Base-by-base conservation (phyloP, 2,888 invertebrate species). In the Dryomyza anilis region DNA sequence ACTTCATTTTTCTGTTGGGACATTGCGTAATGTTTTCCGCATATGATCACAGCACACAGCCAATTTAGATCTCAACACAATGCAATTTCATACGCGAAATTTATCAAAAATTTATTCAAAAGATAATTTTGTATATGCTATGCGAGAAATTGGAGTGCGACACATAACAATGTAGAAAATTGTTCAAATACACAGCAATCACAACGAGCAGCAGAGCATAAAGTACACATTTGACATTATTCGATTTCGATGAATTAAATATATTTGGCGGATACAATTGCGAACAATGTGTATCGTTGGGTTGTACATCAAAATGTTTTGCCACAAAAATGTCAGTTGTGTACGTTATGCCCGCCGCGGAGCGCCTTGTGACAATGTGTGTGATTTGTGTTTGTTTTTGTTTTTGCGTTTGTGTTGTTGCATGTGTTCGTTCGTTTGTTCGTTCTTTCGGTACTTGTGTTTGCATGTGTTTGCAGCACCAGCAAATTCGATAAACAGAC, bases 401-500 rank as follows among this genome's bases (percentile, higher is more conserved):
- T n/a, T n/a, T n/a, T n/a, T n/a, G n/a, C n/a, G n/a, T n/a, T n/a
- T n/a, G n/a, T n/a, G 50, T 7, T 52, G 50, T 25, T 52, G 23
- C n/a, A 14, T 6, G 50, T 23, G 7, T 23, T 3, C 50, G n/a
- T n/a, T 23, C 27, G 29, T 23, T 27, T 52, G 50, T 27, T 14
- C 25, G 27, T 27, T n/a, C 25, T 25, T 25, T 21, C 23, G 23
- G 50, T 27, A 52, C 27, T 52, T n/a, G n/a, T 52, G 50, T 52
- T 52, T 52, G 25, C 50, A 52, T 52, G 50, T 52, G 29, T 52
- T 52, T 52, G 50, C 50, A 36, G 16, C 12, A 50, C 48, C 48
- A 48, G 48, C 60, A 12, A 33, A 55, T 55, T 55, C 60, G 60
- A 60, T 60, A 60, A 60, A 60, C 50, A 60, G 60, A 60, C 60